These are phyloP conservation scores for Drosophila paramelanica DNA, from an alignment of 2,888 invertebrate genomes.

Conservation along the genomic window DNA sequence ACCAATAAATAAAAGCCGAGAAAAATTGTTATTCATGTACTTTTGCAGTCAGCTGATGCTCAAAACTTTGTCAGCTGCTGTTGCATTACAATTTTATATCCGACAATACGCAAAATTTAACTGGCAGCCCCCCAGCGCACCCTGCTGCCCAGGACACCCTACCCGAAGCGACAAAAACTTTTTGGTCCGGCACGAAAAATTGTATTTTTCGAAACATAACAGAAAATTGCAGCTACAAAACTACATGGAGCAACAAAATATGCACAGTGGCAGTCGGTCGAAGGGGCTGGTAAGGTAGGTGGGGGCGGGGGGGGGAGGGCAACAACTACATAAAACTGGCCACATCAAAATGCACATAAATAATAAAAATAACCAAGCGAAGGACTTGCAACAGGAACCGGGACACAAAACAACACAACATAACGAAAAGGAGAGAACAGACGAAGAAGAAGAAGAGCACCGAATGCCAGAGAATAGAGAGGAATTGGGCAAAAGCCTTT, in stretches of 20 bases:
- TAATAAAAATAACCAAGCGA: constrained; percentile 71
- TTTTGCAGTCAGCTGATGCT: constrained; percentile 45
- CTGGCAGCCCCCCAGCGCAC: not conserved
- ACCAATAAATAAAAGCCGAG: not conserved
- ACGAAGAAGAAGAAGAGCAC: not conserved
- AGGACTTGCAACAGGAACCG: constrained; percentile 55
- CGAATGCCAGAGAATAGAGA: too few species aligned
- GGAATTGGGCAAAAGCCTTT: constrained; percentile 40
- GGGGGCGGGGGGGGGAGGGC: not conserved
- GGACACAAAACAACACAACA: constrained; percentile 29
- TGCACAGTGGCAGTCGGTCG: not conserved
- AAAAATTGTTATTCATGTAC: constrained; percentile 6
- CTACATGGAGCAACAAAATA: constrained; percentile 41
- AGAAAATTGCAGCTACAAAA: constrained; percentile 45
- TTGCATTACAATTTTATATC: constrained; percentile 61
- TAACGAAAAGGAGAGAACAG: not conserved
- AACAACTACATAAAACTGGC: constrained; percentile 47
- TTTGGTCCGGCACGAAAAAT: constrained; percentile 39
- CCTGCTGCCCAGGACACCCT: not conserved
- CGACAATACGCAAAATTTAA: constrained; percentile 55
- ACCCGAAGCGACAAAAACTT: constrained; percentile 39
- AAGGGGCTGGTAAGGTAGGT: not conserved
- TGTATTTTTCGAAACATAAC: constrained; percentile 55
- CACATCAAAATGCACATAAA: constrained; percentile 81
- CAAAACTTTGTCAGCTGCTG: constrained; percentile 42